Evolutionary conservation across 2,113 vertebrate species (phyloP), one percentile per base, ranked within the genome.

Genomic region (Oncorhynchus kisutch): DNA sequence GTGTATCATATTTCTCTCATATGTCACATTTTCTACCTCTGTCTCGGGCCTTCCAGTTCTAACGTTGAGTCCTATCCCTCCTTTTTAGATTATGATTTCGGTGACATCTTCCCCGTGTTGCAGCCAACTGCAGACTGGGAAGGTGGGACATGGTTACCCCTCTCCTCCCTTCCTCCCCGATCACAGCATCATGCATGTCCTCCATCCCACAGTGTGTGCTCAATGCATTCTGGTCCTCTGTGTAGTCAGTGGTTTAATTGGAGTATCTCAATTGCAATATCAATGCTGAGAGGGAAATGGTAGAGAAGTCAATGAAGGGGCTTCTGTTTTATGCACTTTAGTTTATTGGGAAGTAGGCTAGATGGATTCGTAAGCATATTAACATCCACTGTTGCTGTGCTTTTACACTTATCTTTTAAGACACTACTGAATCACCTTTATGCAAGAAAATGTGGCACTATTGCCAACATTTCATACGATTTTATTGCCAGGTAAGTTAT

Each of bases 71-170:
- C 78, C 98, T 95, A 93, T 98, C 94, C 94, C 94, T 95, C 95
- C 3, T 95, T 96, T 96, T 86, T 99, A 99, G 98, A 99, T 98
- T 99, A 99, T 99, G 98, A 99, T 98, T 99, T 99, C 94, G 97
- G 97, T 96, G 98, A 99, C 95, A 96, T 97, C 94, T 98, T 98
- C 92, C 97, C 96, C 82, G 95, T 96, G 94, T 95, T 95, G 96
- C 97, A 96, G 95, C 96, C 96, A 95, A 97, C 94, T 96, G 94
- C 95, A 96, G 97, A 96, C 95, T 99, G 98, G 98, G 98, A 98
- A 99, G 97, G 98, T 99, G 96, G 96, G 97, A 95, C 91, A 90
- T 89, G 85, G 91, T 95, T 90, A 85, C 91, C 89, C 94, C 90
- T 90, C 81, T 77, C 34, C 75, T 70, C 78, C 89, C 66, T 77